Evolutionary conservation across 2,888 invertebrate genomes (phyloP).

Genomic region (Smittia aterrima): DNA sequence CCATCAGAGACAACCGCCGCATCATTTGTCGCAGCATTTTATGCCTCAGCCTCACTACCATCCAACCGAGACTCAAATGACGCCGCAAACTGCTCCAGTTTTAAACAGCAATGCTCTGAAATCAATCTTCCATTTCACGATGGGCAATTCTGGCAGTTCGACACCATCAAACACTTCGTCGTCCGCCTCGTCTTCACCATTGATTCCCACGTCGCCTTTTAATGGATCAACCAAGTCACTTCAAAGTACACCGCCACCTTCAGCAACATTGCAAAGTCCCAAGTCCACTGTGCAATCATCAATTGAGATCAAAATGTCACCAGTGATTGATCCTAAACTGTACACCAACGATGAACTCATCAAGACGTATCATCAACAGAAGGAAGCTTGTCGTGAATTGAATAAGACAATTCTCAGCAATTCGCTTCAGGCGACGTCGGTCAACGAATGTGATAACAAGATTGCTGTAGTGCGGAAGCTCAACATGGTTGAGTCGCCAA

Average conservation of each 20-base stretch:
- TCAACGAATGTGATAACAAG: slow-evolving; percentile 36
- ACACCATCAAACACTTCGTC: slow-evolving; percentile 45
- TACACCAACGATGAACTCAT: slow-evolving; percentile 37
- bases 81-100: slow-evolving; percentile 51
- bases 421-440: slow-evolving; percentile 16
- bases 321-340: slow-evolving; percentile 49
- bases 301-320: slow-evolving; percentile 52
- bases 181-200: slow-evolving; percentile 42
- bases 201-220: slow-evolving; percentile 43
- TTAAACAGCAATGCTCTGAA: slow-evolving; percentile 48
- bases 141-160: slow-evolving; percentile 46
- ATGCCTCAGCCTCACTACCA: slow-evolving; percentile 45
- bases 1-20: slow-evolving; percentile 24
- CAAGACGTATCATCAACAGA: slow-evolving; percentile 36
- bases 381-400: slow-evolving; percentile 25
- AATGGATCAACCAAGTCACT: slow-evolving; percentile 48
- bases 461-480: slow-evolving; percentile 39
- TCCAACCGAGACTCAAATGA: slow-evolving; percentile 50
- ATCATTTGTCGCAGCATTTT: slow-evolving; percentile 22
- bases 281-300: slow-evolving; percentile 52
- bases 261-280: slow-evolving; percentile 49
- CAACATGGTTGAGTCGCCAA: slow-evolving; percentile 29
- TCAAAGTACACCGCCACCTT: slow-evolving; percentile 43
- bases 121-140: slow-evolving; percentile 48
- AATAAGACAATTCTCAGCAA: slow-evolving; percentile 31